Conservation (phyloP, 2,113 vertebrate species). For the Alethe castanea region DNA sequence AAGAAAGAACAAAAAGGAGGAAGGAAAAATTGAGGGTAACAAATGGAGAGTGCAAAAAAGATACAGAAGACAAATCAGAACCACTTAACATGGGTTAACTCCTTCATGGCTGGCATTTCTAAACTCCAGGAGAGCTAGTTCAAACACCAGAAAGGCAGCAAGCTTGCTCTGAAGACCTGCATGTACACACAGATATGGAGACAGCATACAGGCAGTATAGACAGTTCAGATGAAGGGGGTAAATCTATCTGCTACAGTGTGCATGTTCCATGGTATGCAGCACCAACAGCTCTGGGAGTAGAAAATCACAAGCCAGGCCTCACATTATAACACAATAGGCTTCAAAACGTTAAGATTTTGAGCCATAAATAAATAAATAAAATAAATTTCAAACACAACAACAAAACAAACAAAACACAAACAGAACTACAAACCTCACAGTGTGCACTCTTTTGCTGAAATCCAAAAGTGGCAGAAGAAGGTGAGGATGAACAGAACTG, state of each 20-base stretch:
- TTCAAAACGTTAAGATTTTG: neutral
- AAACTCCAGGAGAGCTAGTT: neutral
- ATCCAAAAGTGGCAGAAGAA: neutral
- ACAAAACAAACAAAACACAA: neutral
- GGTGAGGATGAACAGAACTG: neutral
- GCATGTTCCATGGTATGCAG: neutral
- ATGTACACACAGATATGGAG: neutral
- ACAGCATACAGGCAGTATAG: neutral
- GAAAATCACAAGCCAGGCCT: neutral
- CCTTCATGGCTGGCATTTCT: neutral
- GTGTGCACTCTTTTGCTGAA: neutral
- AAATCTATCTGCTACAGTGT: neutral
- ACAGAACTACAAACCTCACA: neutral
- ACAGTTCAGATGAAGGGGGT: neutral
- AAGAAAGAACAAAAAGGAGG: neutral
- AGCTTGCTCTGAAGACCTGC: neutral
- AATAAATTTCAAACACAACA: neutral
- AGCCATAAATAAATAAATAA: neutral
- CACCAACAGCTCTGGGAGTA: neutral
- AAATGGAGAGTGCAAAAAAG: neutral
- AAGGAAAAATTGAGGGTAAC: neutral
- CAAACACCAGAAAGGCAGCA: neutral
- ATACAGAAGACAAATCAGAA: neutral
- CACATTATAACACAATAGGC: accelerated
- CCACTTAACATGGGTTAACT: neutral